phyloP scores from a whole-genome alignment of 92 coral and sea anemone genomes.

The Palythoa grandiflora region DNA sequence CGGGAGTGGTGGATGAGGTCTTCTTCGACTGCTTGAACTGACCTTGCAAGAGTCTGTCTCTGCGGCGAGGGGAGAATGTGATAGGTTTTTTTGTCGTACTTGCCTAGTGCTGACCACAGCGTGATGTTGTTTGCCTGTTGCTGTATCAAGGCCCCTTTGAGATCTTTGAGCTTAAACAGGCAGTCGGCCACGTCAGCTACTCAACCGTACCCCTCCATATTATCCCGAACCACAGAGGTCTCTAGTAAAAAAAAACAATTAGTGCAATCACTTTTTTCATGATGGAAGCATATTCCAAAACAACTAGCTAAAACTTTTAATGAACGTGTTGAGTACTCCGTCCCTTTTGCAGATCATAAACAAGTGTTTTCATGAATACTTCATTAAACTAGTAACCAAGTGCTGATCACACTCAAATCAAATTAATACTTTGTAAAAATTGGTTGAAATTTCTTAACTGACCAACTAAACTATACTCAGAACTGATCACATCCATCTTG shows the following conservation, averaged over 20 bases:
- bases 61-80: slow-evolving; percentile 47
- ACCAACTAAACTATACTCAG: too few relatives aligned
- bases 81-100: slow-evolving; percentile 68
- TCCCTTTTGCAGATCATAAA: not conserved
- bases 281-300: not conserved
- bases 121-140: slow-evolving; percentile 49
- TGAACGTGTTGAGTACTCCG: not conserved
- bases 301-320: not conserved
- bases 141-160: slow-evolving; percentile 39
- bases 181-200: slow-evolving; percentile 31
- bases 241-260: not conserved
- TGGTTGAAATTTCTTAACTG: too few relatives aligned
- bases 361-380: too few relatives aligned
- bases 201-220: slow-evolving; percentile 57
- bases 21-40: slow-evolving; percentile 33
- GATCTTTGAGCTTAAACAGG: slow-evolving; percentile 54
- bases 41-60: slow-evolving; percentile 51
- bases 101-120: slow-evolving; percentile 56
- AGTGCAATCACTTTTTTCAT: slow-evolving; percentile 1
- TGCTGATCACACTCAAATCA: too few relatives aligned
- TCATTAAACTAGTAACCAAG: too few relatives aligned
- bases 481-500: too few relatives aligned
- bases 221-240: slow-evolving; percentile 62
- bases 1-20: slow-evolving; percentile 28
- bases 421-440: too few relatives aligned